Base-by-base conservation (phyloP, 2,797 vertebrate genomes). In the Gambusia yucatana region DNA sequence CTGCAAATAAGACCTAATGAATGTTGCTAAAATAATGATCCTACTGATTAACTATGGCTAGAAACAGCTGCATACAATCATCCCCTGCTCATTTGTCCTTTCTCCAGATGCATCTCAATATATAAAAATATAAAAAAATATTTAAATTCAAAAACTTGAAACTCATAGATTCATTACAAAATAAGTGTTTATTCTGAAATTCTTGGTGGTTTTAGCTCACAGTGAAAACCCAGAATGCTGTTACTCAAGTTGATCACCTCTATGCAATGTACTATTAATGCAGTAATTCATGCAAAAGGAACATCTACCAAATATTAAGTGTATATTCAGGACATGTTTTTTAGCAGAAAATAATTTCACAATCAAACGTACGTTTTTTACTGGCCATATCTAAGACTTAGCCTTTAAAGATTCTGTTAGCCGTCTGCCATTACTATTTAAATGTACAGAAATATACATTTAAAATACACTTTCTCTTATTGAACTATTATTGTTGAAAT, bases 1-100 rank as follows among this genome's bases (percentile, higher is more conserved):
- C 10, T 73, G 50, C 14, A 69, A 83, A 90, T 83, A 90, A 89
- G 72, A 76, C 70, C 72, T 70, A 85, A 87, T 91, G 81, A 80
- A 80, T 74, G 50, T 79, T 76, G 80, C 72, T 55, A 36, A 73
- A 85, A 82, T 87, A 81, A 11, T 63, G 65, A 1, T 87, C 69
- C 41, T 77, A 61, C 81, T 81, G 79, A 91, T 86, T 72, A 84
- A 61, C 47, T 67, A 69, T 3, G 17, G 74, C 57, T 2, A 33
- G 48, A 47, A 73, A 81, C 63, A 86, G 72, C 22, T 11, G 0
- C 77, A n/a, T 50, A 25, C 55, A 5, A 55, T 41, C 65, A 22
- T 17, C 46, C 43, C 48, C 52, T 77, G 20, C 43, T 82, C 79
- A 73, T 88, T 55, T 41, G 69, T 83, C 73, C 80, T 83, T 79